These are phyloP conservation scores for Sylvilagus bachmani DNA, from an alignment of 2,113 vertebrate genomes.

Conservation along the genomic window DNA sequence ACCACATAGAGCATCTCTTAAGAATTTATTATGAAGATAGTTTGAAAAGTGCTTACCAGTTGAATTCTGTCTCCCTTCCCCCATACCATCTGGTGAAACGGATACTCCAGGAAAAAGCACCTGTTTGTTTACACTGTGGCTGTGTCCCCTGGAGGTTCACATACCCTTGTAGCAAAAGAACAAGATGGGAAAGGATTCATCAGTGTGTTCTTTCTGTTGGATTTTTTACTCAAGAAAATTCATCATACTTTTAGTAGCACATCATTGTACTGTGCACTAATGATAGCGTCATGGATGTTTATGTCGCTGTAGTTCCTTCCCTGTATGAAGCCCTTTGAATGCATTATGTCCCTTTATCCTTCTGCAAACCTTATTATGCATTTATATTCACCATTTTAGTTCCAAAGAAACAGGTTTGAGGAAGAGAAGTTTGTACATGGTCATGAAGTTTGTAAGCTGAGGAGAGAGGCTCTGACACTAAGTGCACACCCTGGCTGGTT, in stretches of 20 bases:
- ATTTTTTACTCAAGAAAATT: conserved; percentile 59
- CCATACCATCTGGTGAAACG: neutral
- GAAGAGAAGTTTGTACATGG: neutral
- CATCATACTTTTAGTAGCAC: conserved; percentile 57
- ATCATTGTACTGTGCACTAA: neutral
- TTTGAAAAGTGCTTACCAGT: neutral
- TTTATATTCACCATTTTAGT: neutral
- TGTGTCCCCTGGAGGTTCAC: neutral
- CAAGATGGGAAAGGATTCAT: conserved; percentile 9
- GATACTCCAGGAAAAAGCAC: neutral
- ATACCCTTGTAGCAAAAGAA: neutral
- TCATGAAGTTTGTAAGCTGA: neutral
- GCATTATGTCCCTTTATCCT: conserved; percentile 50
- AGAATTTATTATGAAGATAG: conserved; percentile 5
- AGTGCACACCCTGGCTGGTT: neutral
- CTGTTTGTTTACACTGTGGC: neutral
- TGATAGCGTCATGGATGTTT: conserved; percentile 48
- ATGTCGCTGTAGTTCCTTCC: neutral
- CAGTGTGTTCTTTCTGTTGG: conserved; percentile 44
- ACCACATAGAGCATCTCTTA: conserved; percentile 42
- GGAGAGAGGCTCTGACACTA: neutral
- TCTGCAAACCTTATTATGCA: neutral
- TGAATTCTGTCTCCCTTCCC: neutral
- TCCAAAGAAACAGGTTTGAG: neutral
- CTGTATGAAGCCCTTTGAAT: neutral